Conservation (phyloP, 2,888 invertebrate species). For the Chelonus formosanus region DNA sequence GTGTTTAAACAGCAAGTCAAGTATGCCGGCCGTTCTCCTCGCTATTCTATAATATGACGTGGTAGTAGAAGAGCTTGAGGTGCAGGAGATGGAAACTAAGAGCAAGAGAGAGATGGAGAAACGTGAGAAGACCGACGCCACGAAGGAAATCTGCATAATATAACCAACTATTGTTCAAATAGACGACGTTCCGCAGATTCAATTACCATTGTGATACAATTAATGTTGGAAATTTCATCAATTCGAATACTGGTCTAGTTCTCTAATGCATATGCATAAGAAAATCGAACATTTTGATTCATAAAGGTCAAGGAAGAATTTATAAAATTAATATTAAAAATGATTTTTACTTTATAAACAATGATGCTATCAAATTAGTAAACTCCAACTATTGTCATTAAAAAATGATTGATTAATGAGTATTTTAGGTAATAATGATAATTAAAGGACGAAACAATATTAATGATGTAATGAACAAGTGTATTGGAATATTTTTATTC, state of each 20-base stretch:
- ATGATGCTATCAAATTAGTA: too few relatives aligned
- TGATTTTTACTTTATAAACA: too few relatives aligned
- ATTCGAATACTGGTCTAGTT: conserved; percentile 57
- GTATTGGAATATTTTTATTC: too few relatives aligned
- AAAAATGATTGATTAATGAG: too few relatives aligned
- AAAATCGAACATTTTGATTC: conserved; percentile 54
- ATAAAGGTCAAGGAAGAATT: not conserved
- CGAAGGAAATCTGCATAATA: conserved; percentile 65
- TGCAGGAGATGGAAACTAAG: conserved; percentile 25
- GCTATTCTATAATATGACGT: conserved; percentile 45
- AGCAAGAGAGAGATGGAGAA: conserved; percentile 37
- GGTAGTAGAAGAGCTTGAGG: conserved; percentile 37
- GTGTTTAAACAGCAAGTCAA: conserved; percentile 64
- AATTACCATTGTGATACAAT: conserved; percentile 66
- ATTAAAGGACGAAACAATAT: too few relatives aligned
- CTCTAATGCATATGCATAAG: conserved; percentile 64
- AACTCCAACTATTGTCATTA: too few relatives aligned
- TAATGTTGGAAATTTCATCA: conserved; percentile 66
- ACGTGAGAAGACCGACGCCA: conserved; percentile 51
- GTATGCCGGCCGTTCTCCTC: conserved; percentile 42
- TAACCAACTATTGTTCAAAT: conserved; percentile 66
- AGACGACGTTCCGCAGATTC: conserved; percentile 65
- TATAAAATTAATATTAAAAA: conserved; percentile 4
- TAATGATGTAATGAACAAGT: too few relatives aligned
- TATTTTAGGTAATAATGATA: too few relatives aligned